Evolutionary conservation across 2,113 vertebrate genomes (phyloP), one percentile per base, ranked within the genome.

Genomic region (Oreochromis niloticus): DNA sequence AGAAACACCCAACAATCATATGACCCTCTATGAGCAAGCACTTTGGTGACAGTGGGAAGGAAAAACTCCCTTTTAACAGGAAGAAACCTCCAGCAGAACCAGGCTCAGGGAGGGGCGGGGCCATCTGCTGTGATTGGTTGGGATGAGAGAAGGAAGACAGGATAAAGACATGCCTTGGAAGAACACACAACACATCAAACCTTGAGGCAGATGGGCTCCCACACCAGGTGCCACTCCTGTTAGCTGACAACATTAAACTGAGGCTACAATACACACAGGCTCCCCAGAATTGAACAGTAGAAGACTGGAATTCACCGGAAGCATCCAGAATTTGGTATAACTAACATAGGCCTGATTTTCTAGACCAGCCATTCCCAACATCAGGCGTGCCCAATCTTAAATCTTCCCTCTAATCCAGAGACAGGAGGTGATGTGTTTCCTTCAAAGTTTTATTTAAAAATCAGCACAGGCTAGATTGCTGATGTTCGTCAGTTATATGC

Each of bases 1-100:
- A 36, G 32, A 36, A 66, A 66, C 0, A 4, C 32, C 2, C 59
- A 63, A 36, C 32, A 63, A 0, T 63, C 2, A 63, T 4, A 7
- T 36, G 59, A 7, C 17, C 17, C 3, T 6, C 16, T 19, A 6
- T 34, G 59, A 34, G 9, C 9, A 61, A 50, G 1, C 59, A 19
- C 59, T 63, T 11, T 63, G 30, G 59, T 0, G 1, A 63, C 59
- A 63, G 59, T 36, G 30, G 30, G 30, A 63, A 63, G 9, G 32
- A 63, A 63, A 63, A 36, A 63, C 59, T 63, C 17, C 59, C 17
- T 7, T 34, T 63, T 1, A 63, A 63, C 59, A 36, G 59, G 59
- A 63, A 63, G 32, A 63, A 63, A 63, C 2, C 16, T 63, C 59
- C 9, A 0, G 2, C 16, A 63, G 59, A 63, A 19, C 59, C 6